Conservation (phyloP, 2,888 invertebrate species). For the Cosmia pyralina region DNA sequence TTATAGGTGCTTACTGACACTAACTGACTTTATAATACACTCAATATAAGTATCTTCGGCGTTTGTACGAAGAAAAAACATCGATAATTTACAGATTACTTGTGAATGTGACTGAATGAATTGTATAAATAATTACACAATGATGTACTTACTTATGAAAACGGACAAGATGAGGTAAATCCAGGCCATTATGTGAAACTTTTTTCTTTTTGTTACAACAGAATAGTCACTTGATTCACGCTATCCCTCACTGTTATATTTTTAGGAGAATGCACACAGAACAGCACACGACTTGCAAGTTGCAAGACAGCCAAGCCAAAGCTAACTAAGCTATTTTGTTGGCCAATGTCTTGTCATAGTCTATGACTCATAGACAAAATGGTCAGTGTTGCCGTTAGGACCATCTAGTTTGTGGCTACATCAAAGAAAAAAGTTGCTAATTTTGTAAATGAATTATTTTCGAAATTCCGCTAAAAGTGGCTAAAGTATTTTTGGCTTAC, state of each 20-base stretch:
- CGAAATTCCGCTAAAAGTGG: too few relatives aligned
- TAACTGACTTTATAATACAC: background rate
- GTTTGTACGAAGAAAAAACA: background rate
- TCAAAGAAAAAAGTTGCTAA: too few relatives aligned
- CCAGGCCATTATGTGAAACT: conserved; percentile 35
- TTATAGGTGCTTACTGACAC: background rate
- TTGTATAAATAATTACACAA: background rate
- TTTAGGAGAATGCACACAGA: background rate
- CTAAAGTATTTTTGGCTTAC: too few relatives aligned
- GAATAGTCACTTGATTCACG: conserved; percentile 1
- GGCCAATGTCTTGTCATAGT: too few relatives aligned
- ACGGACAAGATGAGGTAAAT: conserved; percentile 36
- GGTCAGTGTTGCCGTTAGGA: too few relatives aligned
- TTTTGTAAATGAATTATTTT: too few relatives aligned
- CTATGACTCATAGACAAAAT: too few relatives aligned
- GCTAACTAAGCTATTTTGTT: too few relatives aligned
- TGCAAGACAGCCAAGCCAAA: background rate
- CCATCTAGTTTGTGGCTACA: too few relatives aligned
- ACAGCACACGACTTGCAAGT: background rate
- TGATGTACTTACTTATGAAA: conserved; percentile 51
- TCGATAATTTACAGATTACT: background rate
- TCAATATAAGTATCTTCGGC: background rate
- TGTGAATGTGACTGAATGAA: conserved; percentile 2
- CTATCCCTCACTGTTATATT: conserved; percentile 3
- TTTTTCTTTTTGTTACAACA: background rate